Conservation (phyloP, 2,888 invertebrate genomes). For the Vesta saturnalis region DNA sequence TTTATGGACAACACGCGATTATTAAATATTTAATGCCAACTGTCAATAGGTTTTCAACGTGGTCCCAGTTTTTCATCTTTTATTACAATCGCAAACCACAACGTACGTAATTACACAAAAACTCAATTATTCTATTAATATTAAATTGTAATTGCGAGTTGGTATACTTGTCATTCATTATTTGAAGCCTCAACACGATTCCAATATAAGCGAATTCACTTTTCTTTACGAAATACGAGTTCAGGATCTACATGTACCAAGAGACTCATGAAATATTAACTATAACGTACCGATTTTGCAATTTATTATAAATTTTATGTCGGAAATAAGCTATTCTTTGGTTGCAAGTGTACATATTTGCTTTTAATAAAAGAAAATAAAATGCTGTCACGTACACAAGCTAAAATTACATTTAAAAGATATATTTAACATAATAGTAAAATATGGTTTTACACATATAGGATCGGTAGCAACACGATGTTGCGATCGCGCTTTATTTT, state of each 20-base stretch:
- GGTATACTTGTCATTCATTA: neutral
- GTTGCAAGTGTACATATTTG: too few species aligned
- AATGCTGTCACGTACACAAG: too few species aligned
- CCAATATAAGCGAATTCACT: too few species aligned
- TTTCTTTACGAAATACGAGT: too few species aligned
- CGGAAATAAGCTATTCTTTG: too few species aligned
- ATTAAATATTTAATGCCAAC: neutral
- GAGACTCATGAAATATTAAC: too few species aligned
- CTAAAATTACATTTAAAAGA: too few species aligned
- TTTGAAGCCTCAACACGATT: neutral
- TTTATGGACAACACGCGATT: neutral
- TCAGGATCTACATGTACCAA: too few species aligned
- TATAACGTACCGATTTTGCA: too few species aligned
- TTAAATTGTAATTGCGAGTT: neutral
- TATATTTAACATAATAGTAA: too few species aligned
- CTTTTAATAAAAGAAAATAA: too few species aligned
- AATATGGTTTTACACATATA: neutral
- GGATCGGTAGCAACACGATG: conserved; percentile 1
- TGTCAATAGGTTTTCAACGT: neutral
- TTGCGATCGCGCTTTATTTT: neutral
- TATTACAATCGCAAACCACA: conserved; percentile 1
- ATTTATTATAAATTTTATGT: too few species aligned
- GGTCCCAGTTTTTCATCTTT: neutral
- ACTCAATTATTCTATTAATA: conserved; percentile 1
- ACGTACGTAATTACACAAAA: neutral